These are phyloP conservation scores for Zosterops lateralis DNA, from an alignment of 2,113 vertebrate species.

Conservation along the genomic window DNA sequence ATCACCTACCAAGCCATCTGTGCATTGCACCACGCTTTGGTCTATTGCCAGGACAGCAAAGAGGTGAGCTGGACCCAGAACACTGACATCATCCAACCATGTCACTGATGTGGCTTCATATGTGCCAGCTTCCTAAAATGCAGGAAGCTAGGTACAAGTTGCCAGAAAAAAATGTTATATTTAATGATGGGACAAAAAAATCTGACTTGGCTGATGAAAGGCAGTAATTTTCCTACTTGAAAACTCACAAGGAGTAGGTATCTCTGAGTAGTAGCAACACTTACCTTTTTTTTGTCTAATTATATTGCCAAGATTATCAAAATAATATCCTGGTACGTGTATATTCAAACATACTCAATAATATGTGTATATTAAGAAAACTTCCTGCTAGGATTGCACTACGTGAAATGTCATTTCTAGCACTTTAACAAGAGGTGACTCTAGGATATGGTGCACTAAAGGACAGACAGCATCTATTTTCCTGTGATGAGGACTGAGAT, in stretches of 20 bases:
- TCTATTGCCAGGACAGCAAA: neutral
- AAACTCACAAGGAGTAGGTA: neutral
- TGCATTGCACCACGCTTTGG: neutral
- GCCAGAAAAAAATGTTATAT: neutral
- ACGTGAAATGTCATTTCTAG: neutral
- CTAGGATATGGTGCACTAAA: neutral
- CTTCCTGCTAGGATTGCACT: neutral
- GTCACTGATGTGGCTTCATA: neutral
- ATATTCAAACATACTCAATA: neutral
- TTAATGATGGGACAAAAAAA: neutral
- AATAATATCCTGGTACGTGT: neutral
- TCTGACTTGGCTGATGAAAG: neutral
- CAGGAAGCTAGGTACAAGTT: neutral
- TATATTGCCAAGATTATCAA: neutral
- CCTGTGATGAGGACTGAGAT: neutral
- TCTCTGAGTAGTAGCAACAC: neutral
- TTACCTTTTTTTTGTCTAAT: neutral
- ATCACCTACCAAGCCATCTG: slow-evolving; percentile 11
- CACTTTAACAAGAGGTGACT: neutral
- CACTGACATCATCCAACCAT: neutral
- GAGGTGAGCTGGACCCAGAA: neutral
- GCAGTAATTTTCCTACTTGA: neutral
- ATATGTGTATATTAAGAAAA: neutral
- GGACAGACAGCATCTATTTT: neutral
- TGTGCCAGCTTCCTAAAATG: neutral